Percentiles rank a stretch among this genome's conserved stretches.
Evolutionary conservation across 2,888 invertebrate genomes (phyloP).

Genomic region (Phengaris arion): DNA sequence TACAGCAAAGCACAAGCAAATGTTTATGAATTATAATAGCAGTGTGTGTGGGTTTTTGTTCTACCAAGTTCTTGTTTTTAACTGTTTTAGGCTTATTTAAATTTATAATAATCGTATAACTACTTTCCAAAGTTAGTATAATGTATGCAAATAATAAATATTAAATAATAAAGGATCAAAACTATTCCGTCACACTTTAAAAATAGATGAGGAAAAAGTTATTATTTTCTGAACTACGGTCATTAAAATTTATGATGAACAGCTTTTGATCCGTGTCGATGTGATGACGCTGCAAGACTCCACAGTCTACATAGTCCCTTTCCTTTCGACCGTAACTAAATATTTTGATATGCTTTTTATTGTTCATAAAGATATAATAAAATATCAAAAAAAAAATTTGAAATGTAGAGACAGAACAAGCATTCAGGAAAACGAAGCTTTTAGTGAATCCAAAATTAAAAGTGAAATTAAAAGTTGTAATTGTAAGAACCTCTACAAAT

Average conservation of each 20-base stretch:
- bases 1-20: no score
- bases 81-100: no score
- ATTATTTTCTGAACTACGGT: constrained; percentile 79
- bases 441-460: no score
- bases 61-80: no score
- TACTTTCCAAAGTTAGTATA: neutral
- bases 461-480: neutral
- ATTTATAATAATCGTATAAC: no score
- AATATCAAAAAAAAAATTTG: constrained; percentile 58
- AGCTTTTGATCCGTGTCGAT: constrained; percentile 77
- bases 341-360: constrained; percentile 67
- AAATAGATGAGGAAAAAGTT: constrained; percentile 68
- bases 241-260: constrained; percentile 80
- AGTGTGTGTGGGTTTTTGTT: no score
- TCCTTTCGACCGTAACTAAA: constrained; percentile 71
- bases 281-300: constrained; percentile 69
- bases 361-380: constrained; percentile 59
- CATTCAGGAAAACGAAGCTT: neutral
- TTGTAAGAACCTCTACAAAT: neutral
- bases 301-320: constrained; percentile 57
- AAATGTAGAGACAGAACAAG: constrained; percentile 47
- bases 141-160: neutral
- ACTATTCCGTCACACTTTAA: constrained; percentile 36
- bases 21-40: no score
- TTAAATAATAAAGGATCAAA: constrained; percentile 56